Percentiles rank a stretch among this genome's conserved stretches.
Conservation (phyloP, 64 coral and sea anemone species). For the Orbicella faveolata region DNA sequence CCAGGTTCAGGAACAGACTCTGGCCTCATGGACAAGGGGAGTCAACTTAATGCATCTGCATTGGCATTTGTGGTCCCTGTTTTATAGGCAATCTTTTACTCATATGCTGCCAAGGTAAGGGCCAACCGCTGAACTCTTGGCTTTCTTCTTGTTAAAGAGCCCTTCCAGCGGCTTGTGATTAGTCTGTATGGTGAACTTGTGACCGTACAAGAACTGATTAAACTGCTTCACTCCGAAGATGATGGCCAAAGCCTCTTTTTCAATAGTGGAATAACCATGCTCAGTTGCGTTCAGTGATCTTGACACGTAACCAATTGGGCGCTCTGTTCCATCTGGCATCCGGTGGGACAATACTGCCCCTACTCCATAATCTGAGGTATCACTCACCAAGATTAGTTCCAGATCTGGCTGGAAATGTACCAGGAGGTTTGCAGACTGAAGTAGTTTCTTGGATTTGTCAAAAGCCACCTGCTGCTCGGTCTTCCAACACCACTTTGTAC, state of each 20-base stretch:
- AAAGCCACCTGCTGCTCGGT: no score
- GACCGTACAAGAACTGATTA: slow-evolving; percentile 35
- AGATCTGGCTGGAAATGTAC: slow-evolving; percentile 42
- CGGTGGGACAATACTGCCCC: slow-evolving; percentile 36
- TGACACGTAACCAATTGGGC: slow-evolving; percentile 45
- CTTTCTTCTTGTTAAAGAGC: background rate
- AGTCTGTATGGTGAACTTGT: slow-evolving; percentile 13
- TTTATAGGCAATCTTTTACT: slow-evolving; percentile 21
- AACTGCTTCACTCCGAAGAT: slow-evolving; percentile 50
- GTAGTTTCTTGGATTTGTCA: no score
- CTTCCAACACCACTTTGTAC: no score
- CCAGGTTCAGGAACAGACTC: no score
- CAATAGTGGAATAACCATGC: slow-evolving; percentile 18
- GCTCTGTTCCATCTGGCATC: slow-evolving; percentile 42
- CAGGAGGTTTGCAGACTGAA: slow-evolving; percentile 3
- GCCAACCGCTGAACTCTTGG: slow-evolving; percentile 39
- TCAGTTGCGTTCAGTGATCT: slow-evolving; percentile 29
- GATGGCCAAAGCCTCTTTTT: slow-evolving; percentile 43
- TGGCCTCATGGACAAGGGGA: no score
- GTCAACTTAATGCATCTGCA: no score
- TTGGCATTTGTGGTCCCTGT: no score
- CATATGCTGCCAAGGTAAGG: slow-evolving; percentile 38
- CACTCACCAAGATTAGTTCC: slow-evolving; percentile 23
- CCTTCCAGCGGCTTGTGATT: slow-evolving; percentile 38
- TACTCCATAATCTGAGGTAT: slow-evolving; percentile 38